These are phyloP conservation scores for Channa striata DNA, from an alignment of 2,797 vertebrate genomes.

Conservation along the genomic window DNA sequence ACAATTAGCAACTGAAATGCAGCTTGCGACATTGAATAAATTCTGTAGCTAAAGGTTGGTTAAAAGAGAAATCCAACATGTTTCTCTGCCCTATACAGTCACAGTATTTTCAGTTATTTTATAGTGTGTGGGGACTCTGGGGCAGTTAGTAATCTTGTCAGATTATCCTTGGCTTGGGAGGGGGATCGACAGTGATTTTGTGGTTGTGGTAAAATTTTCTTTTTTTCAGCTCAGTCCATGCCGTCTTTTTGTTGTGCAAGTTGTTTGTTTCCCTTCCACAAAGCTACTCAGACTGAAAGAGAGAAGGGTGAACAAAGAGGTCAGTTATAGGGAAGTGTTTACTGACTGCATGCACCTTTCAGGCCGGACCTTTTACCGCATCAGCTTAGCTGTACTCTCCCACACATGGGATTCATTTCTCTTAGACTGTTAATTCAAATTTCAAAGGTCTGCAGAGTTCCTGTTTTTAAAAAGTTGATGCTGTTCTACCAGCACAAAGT, in stretches of 20 bases:
- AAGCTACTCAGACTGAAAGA: constrained; percentile 78
- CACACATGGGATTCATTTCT: background rate
- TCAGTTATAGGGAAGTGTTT: constrained; percentile 16
- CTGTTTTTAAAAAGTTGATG: background rate
- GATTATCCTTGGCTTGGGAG: constrained; percentile 62
- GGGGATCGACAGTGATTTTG: constrained; percentile 44
- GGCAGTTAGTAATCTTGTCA: constrained; percentile 32
- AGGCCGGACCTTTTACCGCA: background rate
- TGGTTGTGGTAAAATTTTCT: constrained; percentile 24
- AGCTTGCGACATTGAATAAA: constrained; percentile 33
- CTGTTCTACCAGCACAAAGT: background rate
- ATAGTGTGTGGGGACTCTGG: constrained; percentile 18
- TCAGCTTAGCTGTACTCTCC: background rate
- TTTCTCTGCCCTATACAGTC: constrained; percentile 56
- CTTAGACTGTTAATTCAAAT: background rate
- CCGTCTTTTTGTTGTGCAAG: constrained; percentile 50
- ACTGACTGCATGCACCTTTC: background rate
- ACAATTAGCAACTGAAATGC: constrained; percentile 41
- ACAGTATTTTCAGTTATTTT: constrained; percentile 66
- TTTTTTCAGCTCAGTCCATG: constrained; percentile 25
- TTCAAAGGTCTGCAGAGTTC: background rate
- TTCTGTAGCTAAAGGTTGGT: constrained; percentile 37
- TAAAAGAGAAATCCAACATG: constrained; percentile 41
- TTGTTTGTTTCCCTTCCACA: constrained; percentile 16
- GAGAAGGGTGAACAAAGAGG: constrained; percentile 31